Conservation (phyloP, 1,140 invertebrate species). For the Coenobita brevimanus region DNA sequence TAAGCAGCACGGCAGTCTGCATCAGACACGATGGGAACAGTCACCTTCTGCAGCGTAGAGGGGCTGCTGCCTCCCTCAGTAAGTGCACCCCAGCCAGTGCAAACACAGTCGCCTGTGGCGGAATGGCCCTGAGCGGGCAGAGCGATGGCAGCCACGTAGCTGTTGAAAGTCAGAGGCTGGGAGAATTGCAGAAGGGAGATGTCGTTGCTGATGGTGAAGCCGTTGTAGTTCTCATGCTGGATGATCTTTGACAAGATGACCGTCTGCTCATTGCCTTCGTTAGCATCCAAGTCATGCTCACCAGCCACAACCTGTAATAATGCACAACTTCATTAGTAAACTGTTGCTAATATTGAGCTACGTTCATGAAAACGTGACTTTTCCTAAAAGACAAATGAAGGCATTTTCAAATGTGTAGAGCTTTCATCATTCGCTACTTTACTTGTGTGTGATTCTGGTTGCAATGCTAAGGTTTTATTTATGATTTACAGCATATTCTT, state of each 20-base stretch:
- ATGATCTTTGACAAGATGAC: slow-evolving; percentile 72
- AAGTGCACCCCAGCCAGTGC: slow-evolving; percentile 49
- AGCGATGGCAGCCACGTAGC: slow-evolving; percentile 74
- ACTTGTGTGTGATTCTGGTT: background rate
- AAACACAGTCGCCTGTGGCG: slow-evolving; percentile 23
- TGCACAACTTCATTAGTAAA: too few species aligned
- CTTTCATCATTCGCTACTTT: background rate
- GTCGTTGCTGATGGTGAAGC: slow-evolving; percentile 75
- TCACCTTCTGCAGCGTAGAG: slow-evolving; percentile 28
- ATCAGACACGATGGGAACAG: slow-evolving; percentile 38
- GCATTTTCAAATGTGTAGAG: background rate
- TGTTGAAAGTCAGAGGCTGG: slow-evolving; percentile 76
- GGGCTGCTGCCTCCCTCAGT: slow-evolving; percentile 29
- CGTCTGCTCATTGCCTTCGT: slow-evolving; percentile 74
- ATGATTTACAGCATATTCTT: too few species aligned
- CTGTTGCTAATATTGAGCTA: background rate
- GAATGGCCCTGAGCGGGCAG: slow-evolving; percentile 70
- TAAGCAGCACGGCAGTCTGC: slow-evolving; percentile 20
- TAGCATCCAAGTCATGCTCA: slow-evolving; percentile 71
- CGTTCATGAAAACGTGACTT: background rate
- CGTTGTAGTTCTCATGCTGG: slow-evolving; percentile 76
- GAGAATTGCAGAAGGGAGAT: slow-evolving; percentile 79
- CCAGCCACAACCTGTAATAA: slow-evolving; percentile 72
- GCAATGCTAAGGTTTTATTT: too few species aligned
- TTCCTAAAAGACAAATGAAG: background rate